Base-by-base conservation (phyloP, 2,888 invertebrate species). In the Heterodera filipjevi region DNA sequence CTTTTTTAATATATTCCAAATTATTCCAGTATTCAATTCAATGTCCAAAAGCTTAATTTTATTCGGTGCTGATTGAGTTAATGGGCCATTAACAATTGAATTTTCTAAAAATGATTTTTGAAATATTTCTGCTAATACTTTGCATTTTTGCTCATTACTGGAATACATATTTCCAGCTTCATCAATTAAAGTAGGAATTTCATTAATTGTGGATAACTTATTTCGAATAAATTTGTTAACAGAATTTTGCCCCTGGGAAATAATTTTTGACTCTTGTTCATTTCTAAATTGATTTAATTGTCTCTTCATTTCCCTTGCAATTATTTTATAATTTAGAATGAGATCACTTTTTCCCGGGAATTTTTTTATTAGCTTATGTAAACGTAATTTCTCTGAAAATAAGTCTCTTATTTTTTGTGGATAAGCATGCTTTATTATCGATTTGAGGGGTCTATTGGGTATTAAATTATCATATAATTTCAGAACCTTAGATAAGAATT, bases 51-150 rank as follows among this genome's bases (percentile, higher is more conserved):
- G 59, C 5, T 59, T 59, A n/a, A 22, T 59, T 8, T n/a, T 22
- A n/a, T 10, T 59, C n/a, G 3, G 59, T 19, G 59, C 22, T 59
- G 22, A 19, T 59, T 22, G 59, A 22, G 22, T 59, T 22, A 49
- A 22, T 49, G 3, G 59, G 3, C 16, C 59, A 27, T 22, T 59
- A 59, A 6, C 27, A 59, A 59, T 19, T 59, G 59, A 6, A 6
- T n/a, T 59, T 22, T 22, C 59, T 22, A 59, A 27, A 59, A 59
- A 59, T 6, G 27, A n/a, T 27, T 59, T 59, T 27, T 59, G 59
- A n/a, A 59, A 59, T n/a, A 22, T 59, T 59, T 59, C n/a, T 59
- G 59, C 59, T 59, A 59, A 59, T 59, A 59, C 22, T n/a, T 49
- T 59, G 27, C 59, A 59, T 59, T 59, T n/a, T 59, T 49, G 12